A percentile compares a stretch with the other conserved stretches of the same genome.
Evolutionary conservation across 2,113 vertebrate species (phyloP).

Genomic region (Epinephelus cyanopodus): DNA sequence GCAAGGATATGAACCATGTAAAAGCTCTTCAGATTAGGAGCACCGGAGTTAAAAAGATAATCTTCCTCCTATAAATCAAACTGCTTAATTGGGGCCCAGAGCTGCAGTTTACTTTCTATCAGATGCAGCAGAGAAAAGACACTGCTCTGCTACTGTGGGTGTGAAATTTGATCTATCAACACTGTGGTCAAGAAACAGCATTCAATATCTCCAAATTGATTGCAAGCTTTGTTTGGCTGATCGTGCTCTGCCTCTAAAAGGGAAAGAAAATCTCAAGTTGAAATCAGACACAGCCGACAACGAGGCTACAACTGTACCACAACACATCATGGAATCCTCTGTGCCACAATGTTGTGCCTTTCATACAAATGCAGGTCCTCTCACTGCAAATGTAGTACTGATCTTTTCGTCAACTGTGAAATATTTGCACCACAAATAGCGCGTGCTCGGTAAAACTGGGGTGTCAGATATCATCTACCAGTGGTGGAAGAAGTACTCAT

Average conservation of each 20-base stretch:
- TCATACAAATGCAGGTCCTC: neutral
- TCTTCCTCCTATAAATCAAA: constrained; percentile 46
- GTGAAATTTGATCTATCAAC: constrained; percentile 13
- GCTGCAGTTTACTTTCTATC: constrained; percentile 29
- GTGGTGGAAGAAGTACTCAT: neutral
- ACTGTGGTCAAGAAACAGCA: neutral
- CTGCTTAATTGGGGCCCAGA: constrained; percentile 50
- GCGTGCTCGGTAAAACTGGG: neutral
- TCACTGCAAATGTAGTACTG: neutral
- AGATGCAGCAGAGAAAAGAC: constrained; percentile 24
- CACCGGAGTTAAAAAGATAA: constrained; percentile 47
- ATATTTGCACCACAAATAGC: neutral
- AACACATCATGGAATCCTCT: constrained; percentile 6
- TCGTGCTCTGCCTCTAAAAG: neutral
- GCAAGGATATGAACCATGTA: constrained; percentile 50
- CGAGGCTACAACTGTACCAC: neutral
- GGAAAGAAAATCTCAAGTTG: neutral
- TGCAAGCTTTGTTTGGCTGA: neutral
- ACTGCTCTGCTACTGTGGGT: neutral
- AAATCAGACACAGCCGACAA: neutral
- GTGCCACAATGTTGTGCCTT: neutral
- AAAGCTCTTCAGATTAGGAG: constrained; percentile 52
- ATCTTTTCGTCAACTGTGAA: neutral
- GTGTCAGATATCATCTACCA: neutral
- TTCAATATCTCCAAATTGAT: neutral